Evolutionary conservation across 2,113 vertebrate genomes (phyloP).

Genomic region (Cyanistes caeruleus): DNA sequence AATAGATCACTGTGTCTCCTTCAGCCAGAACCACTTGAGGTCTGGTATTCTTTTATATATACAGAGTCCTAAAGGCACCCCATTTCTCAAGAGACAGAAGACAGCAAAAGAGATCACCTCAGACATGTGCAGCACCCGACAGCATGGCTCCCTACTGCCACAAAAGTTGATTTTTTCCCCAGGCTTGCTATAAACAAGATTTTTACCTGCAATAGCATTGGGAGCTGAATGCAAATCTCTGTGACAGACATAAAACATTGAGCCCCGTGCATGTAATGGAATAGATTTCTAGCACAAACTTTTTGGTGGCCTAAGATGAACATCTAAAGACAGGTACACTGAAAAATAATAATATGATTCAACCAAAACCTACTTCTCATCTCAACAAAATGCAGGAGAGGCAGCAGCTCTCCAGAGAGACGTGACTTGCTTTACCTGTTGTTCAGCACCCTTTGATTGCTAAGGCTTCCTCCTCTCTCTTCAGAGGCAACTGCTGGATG

Average conservation of each 20-base stretch:
- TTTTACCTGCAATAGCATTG: not conserved
- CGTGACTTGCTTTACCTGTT: not conserved
- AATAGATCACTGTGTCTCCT: not conserved
- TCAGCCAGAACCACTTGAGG: not conserved
- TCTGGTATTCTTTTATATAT: slow-evolving; percentile 11
- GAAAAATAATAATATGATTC: not conserved
- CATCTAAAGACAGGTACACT: not conserved
- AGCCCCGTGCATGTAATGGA: not conserved
- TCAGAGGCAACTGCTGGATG: not conserved
- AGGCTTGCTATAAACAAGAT: not conserved
- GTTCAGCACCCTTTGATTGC: not conserved
- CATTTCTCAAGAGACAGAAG: not conserved
- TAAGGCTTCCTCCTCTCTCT: not conserved
- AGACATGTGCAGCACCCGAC: not conserved
- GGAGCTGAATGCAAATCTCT: not conserved
- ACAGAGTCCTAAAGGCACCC: not conserved
- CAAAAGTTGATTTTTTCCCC: not conserved
- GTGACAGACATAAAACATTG: not conserved
- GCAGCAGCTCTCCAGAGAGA: not conserved
- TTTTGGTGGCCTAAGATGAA: not conserved
- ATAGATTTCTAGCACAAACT: not conserved
- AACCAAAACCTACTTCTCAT: not conserved
- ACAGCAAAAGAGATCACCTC: not conserved
- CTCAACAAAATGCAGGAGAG: not conserved
- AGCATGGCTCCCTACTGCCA: not conserved